Conservation (phyloP, 30 jellyfish, hydroid and myxozoan genomes). For the Phacellophora camtschatica region DNA sequence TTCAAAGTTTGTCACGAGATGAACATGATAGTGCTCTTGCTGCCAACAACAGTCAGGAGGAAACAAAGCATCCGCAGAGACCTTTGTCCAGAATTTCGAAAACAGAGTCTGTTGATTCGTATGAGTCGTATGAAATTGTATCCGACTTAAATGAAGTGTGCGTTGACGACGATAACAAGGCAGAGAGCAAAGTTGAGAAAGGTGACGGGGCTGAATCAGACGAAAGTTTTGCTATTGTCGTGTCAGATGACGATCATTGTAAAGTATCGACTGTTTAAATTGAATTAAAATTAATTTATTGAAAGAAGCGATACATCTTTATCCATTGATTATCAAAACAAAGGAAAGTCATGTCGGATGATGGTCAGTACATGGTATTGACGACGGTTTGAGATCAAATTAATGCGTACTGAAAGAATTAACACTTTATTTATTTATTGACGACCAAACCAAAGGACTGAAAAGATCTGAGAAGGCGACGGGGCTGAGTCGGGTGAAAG, state of each 20-base stretch:
- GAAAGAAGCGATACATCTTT: neutral
- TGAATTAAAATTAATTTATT: neutral
- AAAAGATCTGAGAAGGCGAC: too few relatives aligned
- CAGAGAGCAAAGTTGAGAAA: neutral
- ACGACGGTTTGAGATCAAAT: too few relatives aligned
- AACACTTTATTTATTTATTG: too few relatives aligned
- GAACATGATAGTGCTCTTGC: too few relatives aligned
- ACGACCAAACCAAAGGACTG: too few relatives aligned
- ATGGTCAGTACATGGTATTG: too few relatives aligned
- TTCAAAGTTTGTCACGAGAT: too few relatives aligned
- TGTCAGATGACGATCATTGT: neutral
- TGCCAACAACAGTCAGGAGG: too few relatives aligned
- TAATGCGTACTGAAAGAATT: too few relatives aligned
- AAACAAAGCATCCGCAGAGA: neutral
- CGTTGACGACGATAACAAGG: neutral
- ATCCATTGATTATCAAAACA: too few relatives aligned
- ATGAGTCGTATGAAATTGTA: constrained; percentile 49
- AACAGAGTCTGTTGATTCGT: constrained; percentile 10
- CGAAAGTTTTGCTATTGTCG: constrained; percentile 49
- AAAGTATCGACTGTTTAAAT: neutral
- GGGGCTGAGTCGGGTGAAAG: constrained; percentile 44
- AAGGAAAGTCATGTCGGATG: too few relatives aligned
- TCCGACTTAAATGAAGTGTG: neutral
- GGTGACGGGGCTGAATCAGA: neutral
- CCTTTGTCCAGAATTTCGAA: neutral